Evolutionary conservation across 1,140 invertebrate genomes (phyloP).

Genomic region (Medauroidea extradentata): DNA sequence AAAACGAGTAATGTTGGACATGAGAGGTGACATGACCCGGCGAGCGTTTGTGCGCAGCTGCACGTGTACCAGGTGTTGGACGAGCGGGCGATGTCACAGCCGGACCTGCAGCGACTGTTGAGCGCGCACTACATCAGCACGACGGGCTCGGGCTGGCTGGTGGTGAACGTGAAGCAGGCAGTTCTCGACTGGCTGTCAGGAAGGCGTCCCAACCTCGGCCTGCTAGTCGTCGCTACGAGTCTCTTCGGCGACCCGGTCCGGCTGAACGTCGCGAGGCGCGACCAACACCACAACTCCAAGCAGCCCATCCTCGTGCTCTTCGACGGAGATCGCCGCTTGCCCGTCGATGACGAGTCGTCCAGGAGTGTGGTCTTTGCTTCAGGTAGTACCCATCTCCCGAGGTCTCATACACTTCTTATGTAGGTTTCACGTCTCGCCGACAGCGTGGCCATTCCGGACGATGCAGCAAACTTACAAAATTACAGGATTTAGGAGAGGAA

Average conservation of each 20-base stretch:
- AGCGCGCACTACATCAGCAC: conserved; percentile 50
- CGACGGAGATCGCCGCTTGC: conserved; percentile 31
- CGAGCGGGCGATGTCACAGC: conserved; percentile 38
- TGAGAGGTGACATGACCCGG: too few species aligned
- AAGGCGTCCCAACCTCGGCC: conserved; percentile 34
- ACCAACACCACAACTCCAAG: conserved; percentile 32
- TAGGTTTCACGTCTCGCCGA: background rate
- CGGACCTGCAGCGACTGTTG: conserved; percentile 46
- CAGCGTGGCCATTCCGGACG: too few species aligned
- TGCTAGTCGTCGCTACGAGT: conserved; percentile 36
- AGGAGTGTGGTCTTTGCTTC: too few species aligned
- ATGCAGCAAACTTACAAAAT: too few species aligned
- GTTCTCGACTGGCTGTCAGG: conserved; percentile 44
- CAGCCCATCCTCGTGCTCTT: conserved; percentile 42
- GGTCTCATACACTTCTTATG: background rate
- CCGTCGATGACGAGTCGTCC: too few species aligned
- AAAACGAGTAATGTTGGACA: too few species aligned
- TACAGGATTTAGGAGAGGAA: too few species aligned
- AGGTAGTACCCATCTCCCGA: background rate
- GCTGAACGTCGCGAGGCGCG: conserved; percentile 32
- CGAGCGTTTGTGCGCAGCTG: too few species aligned
- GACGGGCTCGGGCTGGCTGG: conserved; percentile 54
- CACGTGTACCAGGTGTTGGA: conserved; percentile 54
- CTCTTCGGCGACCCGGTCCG: conserved; percentile 29
- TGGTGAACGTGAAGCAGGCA: conserved; percentile 49